These are phyloP conservation scores for Limenitis camilla DNA, from an alignment of 2,888 invertebrate species.

Conservation along the genomic window DNA sequence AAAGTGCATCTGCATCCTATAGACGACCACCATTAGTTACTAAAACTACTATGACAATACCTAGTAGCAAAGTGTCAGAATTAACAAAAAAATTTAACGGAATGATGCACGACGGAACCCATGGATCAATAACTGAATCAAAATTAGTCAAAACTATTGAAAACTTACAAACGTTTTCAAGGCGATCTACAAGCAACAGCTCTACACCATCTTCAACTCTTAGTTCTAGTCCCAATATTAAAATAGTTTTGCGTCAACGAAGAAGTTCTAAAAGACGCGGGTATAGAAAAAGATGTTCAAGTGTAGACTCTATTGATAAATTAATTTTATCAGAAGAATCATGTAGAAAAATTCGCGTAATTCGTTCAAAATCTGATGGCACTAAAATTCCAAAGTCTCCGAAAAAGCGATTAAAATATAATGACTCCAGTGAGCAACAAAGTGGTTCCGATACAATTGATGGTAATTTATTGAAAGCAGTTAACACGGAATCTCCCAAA, in stretches of 20 bases:
- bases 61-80: slow-evolving; percentile 77
- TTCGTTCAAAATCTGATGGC: slow-evolving; percentile 67
- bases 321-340: slow-evolving; percentile 44
- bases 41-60: slow-evolving; percentile 66
- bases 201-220: slow-evolving; percentile 66
- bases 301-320: slow-evolving; percentile 66
- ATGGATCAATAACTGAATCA: slow-evolving; percentile 64
- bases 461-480: slow-evolving; percentile 44
- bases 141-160: slow-evolving; percentile 72
- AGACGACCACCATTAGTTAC: slow-evolving; percentile 57
- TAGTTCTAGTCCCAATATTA: slow-evolving; percentile 66
- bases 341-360: slow-evolving; percentile 48
- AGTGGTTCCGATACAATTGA: slow-evolving; percentile 62
- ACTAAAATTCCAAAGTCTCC: slow-evolving; percentile 60
- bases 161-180: slow-evolving; percentile 48
- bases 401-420: slow-evolving; percentile 56
- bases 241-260: slow-evolving; percentile 63
- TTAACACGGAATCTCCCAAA: slow-evolving; percentile 27
- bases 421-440: slow-evolving; percentile 50
- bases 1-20: slow-evolving; percentile 62
- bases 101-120: slow-evolving; percentile 64
- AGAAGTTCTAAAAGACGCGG: slow-evolving; percentile 63
- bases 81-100: slow-evolving; percentile 82
- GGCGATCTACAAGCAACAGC: slow-evolving; percentile 52
- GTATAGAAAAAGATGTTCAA: slow-evolving; percentile 66